These are phyloP conservation scores for Rhabdomys dilectus DNA, from an alignment of 2,113 vertebrate species.

Conservation along the genomic window DNA sequence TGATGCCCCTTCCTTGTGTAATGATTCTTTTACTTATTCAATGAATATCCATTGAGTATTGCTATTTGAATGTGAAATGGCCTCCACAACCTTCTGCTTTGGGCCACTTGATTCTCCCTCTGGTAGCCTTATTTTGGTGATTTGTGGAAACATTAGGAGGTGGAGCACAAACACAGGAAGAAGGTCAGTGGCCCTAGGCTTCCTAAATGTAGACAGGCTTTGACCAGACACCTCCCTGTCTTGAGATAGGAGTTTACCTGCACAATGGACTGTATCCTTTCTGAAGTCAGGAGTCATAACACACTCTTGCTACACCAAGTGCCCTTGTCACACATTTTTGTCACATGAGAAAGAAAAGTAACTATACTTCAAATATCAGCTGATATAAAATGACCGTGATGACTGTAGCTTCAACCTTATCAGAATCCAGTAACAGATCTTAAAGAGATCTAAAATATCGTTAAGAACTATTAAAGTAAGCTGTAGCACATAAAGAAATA, in stretches of 20 bases:
- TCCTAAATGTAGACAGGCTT: not conserved
- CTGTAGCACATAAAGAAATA: not conserved
- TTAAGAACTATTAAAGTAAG: not conserved
- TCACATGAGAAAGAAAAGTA: not conserved
- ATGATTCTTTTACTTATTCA: conserved; percentile 14
- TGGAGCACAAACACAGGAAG: not conserved
- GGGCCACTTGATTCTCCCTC: not conserved
- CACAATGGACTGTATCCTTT: not conserved
- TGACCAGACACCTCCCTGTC: not conserved
- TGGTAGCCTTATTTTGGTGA: not conserved
- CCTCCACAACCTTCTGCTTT: not conserved
- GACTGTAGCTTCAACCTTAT: not conserved
- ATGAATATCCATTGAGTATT: not conserved
- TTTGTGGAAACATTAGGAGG: not conserved
- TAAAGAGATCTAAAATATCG: not conserved
- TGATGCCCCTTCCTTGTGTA: not conserved
- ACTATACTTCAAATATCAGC: not conserved
- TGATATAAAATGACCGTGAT: not conserved
- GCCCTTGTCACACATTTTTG: not conserved
- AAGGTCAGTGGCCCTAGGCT: not conserved
- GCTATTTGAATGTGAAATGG: not conserved
- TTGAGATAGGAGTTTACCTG: not conserved
- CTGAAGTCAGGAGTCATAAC: not conserved
- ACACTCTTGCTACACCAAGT: not conserved
- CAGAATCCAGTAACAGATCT: not conserved